Evolutionary conservation across 2,113 vertebrate genomes (phyloP).

Genomic region (Notarius lentiginosus): DNA sequence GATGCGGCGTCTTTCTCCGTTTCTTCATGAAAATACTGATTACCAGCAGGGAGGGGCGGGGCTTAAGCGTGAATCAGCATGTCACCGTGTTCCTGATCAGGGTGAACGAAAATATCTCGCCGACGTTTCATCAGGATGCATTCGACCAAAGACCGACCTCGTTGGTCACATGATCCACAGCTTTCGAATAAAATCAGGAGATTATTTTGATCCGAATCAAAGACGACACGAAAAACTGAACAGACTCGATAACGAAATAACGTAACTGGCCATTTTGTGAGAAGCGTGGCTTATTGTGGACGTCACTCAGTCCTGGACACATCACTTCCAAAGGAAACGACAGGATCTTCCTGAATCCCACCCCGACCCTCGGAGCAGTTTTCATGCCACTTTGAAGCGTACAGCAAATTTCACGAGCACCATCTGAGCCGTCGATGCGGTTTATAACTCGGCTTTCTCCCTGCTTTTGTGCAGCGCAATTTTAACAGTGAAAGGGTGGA

Average conservation of each 20-base stretch:
- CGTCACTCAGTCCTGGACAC: not conserved
- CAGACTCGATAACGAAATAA: not conserved
- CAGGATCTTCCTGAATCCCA: not conserved
- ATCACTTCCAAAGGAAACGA: not conserved
- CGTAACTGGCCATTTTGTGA: not conserved
- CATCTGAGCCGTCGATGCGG: constrained; percentile 27
- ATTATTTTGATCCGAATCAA: not conserved
- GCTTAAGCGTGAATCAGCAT: not conserved
- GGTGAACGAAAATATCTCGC: not conserved
- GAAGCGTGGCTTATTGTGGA: not conserved
- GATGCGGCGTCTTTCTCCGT: not conserved
- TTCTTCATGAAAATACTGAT: not conserved
- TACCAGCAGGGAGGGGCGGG: not conserved
- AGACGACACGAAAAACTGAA: not conserved
- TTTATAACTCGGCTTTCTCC: constrained; percentile 53
- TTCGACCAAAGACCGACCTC: not conserved
- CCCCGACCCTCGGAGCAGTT: no score
- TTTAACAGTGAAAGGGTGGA: constrained; percentile 33
- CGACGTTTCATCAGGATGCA: no score
- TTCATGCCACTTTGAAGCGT: not conserved
- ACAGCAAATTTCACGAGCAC: constrained; percentile 30
- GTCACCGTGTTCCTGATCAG: no score
- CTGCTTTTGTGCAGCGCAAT: constrained; percentile 67
- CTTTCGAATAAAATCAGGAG: not conserved
- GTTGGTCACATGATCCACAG: not conserved